Base-by-base conservation (phyloP, 1,140 invertebrate species). In the Pseudomyrmex pallidus region DNA sequence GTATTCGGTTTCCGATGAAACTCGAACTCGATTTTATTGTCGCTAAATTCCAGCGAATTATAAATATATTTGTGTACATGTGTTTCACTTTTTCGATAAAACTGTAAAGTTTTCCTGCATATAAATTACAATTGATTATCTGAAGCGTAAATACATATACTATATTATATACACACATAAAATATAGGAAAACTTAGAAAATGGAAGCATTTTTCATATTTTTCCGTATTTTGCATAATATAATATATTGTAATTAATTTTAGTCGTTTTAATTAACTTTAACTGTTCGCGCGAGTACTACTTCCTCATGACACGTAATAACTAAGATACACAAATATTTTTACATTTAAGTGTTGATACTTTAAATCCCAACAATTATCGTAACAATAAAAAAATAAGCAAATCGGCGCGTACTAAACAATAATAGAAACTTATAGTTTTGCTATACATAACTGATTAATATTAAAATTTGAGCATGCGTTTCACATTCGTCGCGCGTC, bases 261-360 rank as follows among this genome's bases (percentile, higher is more conserved):
- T 35, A 35, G 0, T 35, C 35, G 35, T 20, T 2, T 35, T 44
- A 3, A 77, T 54, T 62, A 67, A 76, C 8, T 13, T 44, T 46
- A 67, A 76, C 8, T 8, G n/a, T 20, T 17, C 1, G 35, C 35
- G 35, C 35, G 12, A 76, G 22, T 64, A 76, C 44, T 15, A 15
- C 22, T 52, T 66, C 10, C 8, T 20, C 8, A 22, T 2, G 13
- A 17, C 5, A 20, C 48, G 7, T 54, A 76, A 68, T 68, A 77
- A 67, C 17, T 77, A 77, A 68, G 2, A 52, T 35, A 35, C 35
- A 46, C 56, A 77, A 67, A 66, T 9, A 15, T 80, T 46, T 68
- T 67, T 87, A 50, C 5, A 35, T 50, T 62, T 87, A 88, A 88
- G 57, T 87, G 20, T 10, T 52, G 17, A 78, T 61, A 85, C 54